Base-by-base conservation (phyloP, 2,888 invertebrate genomes). In the Aphidius colemani region DNA sequence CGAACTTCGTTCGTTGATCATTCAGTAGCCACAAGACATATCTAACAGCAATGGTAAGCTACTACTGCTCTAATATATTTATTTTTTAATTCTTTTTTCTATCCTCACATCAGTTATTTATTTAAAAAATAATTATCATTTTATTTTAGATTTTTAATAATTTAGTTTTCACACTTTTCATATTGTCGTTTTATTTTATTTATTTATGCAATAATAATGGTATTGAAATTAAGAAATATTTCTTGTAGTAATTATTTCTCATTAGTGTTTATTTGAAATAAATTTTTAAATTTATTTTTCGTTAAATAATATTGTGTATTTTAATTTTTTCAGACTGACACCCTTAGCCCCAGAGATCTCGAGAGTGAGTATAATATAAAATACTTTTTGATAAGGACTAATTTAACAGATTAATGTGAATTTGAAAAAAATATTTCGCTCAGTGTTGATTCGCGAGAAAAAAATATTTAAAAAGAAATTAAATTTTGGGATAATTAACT, bases 271-370 rank as follows among this genome's bases (percentile, higher is more conserved):
- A 41, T 10, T 48, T n/a, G 7, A 50, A 41, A 58, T 18, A 1
- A 43, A 46, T 59, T 39, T 49, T 62, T 45, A 41, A 49, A 56
- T 64, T 60, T n/a, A 57, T 51, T 18, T 58, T 11, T 65, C n/a
- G 13, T 43, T 11, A 7, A 41, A 53, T 10, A 7, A 11, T 41
- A 50, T 53, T 13, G 48, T 66, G 61, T 65, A 67, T 58, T 68
- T 30, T 51, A 51, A 63, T 58, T 73, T 84, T 89, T 88, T 81
- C 88, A 93, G 93, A 91, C 92, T 85, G 91, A 94, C 87, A 30
- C 30, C 30, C 89, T 94, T 84, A 90, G 89, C 86, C 90, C 90
- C 85, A 91, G 89, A 87, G 94, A 94, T 85, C 84, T 94, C 84
- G 94, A 94, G 88, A 92, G 94, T 94, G 87, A 94, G 94, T 93